A percentile compares a stretch with the other conserved stretches of the same genome.
These are phyloP conservation scores for Malurus elegans DNA, from an alignment of 2,113 vertebrate species.

Conservation along the genomic window DNA sequence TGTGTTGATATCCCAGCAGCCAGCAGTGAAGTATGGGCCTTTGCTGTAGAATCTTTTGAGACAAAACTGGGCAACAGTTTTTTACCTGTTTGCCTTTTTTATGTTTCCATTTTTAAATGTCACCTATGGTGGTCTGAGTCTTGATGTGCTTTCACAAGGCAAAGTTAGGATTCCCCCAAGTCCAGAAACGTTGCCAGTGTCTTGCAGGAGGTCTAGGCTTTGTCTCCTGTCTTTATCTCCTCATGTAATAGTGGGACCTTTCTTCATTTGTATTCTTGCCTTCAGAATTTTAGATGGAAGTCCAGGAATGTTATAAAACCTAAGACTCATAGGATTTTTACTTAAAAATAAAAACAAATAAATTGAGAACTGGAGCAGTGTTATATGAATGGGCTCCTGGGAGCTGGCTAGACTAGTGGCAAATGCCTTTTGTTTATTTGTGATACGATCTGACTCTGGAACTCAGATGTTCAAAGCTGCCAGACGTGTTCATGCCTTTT, in stretches of 20 bases:
- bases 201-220: background rate
- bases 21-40: background rate
- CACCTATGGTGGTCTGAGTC: background rate
- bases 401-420: background rate
- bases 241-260: background rate
- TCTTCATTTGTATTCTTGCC: background rate
- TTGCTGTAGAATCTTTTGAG: background rate
- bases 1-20: background rate
- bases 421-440: background rate
- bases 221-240: background rate
- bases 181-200: background rate
- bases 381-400: background rate
- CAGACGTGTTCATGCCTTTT: background rate
- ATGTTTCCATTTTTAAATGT: background rate
- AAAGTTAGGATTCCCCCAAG: background rate
- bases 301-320: background rate
- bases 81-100: background rate
- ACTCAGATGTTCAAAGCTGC: background rate
- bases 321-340: background rate
- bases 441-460: background rate
- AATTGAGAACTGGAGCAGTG: background rate
- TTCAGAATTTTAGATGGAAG: background rate
- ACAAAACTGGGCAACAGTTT: background rate
- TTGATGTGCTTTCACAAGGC: background rate
- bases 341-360: background rate